A percentile compares a stretch with the other conserved stretches of the same genome.
These are phyloP conservation scores for Pelosia muscerda DNA, from an alignment of 2,888 invertebrate genomes.

Conservation along the genomic window DNA sequence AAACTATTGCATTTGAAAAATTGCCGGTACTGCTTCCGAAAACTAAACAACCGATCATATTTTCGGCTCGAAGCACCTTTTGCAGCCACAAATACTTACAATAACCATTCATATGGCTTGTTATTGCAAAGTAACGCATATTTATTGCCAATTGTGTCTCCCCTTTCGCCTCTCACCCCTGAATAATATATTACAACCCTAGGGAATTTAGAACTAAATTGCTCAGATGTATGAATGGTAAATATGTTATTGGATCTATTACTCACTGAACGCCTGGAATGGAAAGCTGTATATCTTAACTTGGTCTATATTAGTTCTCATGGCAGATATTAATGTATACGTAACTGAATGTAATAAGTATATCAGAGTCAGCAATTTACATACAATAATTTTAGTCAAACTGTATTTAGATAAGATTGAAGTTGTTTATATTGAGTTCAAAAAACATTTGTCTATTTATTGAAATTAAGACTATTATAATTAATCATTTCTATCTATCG, in stretches of 20 bases:
- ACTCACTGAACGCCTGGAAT: slow-evolving; percentile 19
- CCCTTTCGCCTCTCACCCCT: slow-evolving; percentile 35
- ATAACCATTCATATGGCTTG: slow-evolving; percentile 59
- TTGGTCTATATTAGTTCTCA: slow-evolving; percentile 27
- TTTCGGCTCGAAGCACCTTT: slow-evolving; percentile 34
- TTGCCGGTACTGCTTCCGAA: slow-evolving; percentile 24
- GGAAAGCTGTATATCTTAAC: slow-evolving; percentile 26
- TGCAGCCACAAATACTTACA: slow-evolving; percentile 48
- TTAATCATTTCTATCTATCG: too few species aligned
- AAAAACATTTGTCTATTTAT: background rate
- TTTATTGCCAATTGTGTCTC: slow-evolving; percentile 63
- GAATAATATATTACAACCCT: slow-evolving; percentile 51
- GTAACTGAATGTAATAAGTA: background rate
- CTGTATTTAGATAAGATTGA: background rate
- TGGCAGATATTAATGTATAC: slow-evolving; percentile 15
- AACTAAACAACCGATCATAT: slow-evolving; percentile 33
- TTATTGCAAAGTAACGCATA: slow-evolving; percentile 66
- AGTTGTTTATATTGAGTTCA: background rate
- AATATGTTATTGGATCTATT: slow-evolving; percentile 48
- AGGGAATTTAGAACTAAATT: slow-evolving; percentile 57
- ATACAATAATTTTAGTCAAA: background rate
- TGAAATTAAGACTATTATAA: too few species aligned
- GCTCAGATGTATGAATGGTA: slow-evolving; percentile 57
- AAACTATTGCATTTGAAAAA: slow-evolving; percentile 27
- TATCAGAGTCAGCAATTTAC: slow-evolving; percentile 6